Conservation (phyloP, 1,140 invertebrate genomes). For the Drosophila quadrilineata region DNA sequence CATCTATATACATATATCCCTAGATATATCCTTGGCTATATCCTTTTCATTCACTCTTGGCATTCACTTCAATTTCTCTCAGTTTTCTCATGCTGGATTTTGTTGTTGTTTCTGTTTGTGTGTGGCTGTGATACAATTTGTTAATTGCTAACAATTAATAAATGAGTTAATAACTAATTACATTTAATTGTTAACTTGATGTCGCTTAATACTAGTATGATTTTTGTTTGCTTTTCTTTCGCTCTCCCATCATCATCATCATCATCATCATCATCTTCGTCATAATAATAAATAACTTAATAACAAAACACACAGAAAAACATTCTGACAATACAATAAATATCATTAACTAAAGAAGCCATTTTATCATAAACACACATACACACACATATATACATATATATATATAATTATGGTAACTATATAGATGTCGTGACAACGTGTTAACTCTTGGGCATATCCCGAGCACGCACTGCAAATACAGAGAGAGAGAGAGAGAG, state of each 20-base stretch:
- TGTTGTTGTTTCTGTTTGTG: too few species aligned
- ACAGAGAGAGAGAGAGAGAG: not conserved
- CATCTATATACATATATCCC: not conserved
- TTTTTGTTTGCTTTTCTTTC: not conserved
- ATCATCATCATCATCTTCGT: too few species aligned
- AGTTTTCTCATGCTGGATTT: slow-evolving; percentile 6
- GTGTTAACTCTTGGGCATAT: slow-evolving; percentile 81
- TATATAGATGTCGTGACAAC: not conserved
- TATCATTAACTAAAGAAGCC: slow-evolving; percentile 71
- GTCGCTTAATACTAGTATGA: slow-evolving; percentile 38
- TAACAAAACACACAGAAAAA: slow-evolving; percentile 50
- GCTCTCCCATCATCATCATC: too few species aligned
- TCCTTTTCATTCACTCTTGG: not conserved
- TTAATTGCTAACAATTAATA: slow-evolving; percentile 34
- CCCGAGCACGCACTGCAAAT: slow-evolving; percentile 84
- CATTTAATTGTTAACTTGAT: slow-evolving; percentile 8
- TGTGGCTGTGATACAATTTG: slow-evolving; percentile 37
- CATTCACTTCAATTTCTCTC: slow-evolving; percentile 30
- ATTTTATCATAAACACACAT: too few species aligned
- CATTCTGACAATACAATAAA: slow-evolving; percentile 62
- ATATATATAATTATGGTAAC: too few species aligned
- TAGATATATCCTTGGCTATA: not conserved
- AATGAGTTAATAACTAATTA: slow-evolving; percentile 43
- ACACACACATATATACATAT: too few species aligned
- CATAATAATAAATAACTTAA: slow-evolving; percentile 75